phyloP scores from a whole-genome alignment of 2,113 vertebrate genomes.

The Dicrurus megarhynchus region DNA sequence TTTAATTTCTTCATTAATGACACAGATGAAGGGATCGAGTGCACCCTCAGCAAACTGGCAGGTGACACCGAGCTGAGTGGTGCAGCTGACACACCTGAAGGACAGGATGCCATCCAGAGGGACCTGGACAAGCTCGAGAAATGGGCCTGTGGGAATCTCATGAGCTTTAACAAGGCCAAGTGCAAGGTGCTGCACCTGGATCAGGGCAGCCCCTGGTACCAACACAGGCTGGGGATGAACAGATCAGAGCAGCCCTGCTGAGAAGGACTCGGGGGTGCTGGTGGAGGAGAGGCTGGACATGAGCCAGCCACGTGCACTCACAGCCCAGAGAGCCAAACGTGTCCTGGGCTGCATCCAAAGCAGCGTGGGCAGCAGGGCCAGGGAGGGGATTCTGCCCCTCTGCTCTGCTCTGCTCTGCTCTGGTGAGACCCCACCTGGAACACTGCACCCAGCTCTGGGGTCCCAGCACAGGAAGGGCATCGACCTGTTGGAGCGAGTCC shows the following conservation, averaged over 20 bases:
- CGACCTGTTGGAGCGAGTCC: rapidly evolving
- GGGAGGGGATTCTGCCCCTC: not conserved
- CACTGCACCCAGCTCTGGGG: not conserved
- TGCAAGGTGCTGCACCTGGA: not conserved
- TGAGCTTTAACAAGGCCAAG: not conserved
- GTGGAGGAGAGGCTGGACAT: not conserved
- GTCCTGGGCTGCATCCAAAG: not conserved
- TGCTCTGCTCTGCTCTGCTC: not conserved
- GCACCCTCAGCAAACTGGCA: not conserved
- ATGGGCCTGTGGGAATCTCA: not conserved
- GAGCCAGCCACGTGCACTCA: not conserved
- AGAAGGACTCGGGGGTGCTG: not conserved
- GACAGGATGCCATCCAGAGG: not conserved
- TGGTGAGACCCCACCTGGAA: not conserved
- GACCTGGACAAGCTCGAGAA: not conserved
- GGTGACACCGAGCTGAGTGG: not conserved
- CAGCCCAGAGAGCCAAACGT: not conserved
- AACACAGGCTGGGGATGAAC: not conserved
- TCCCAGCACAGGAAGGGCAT: not conserved
- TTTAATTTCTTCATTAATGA: not conserved
- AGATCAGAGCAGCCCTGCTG: not conserved
- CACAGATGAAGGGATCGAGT: rapidly evolving
- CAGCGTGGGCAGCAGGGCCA: not conserved
- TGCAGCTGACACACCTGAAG: not conserved
- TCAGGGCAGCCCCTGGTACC: not conserved